Evolutionary conservation across 2,113 vertebrate genomes (phyloP), one percentile per base, ranked within the genome.

Genomic region (Neomonachus schauinslandi): DNA sequence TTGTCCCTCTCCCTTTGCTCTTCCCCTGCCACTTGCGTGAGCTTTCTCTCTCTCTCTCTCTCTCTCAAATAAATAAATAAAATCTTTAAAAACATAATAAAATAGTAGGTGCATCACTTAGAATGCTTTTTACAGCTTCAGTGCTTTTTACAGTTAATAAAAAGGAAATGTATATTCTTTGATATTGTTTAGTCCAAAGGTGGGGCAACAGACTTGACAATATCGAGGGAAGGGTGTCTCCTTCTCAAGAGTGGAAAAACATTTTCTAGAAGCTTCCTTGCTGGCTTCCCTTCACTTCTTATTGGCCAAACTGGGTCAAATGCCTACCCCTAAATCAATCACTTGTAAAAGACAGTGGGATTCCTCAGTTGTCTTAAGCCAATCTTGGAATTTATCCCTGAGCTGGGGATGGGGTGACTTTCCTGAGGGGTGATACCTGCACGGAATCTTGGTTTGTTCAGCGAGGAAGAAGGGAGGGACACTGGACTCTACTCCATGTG

Each of bases 231-330:
- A 46, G 79, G 12, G 4, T 36, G 21, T 14, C 69, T 63, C 16
- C 15, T 91, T 87, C 59, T 79, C 55, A 42, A 55, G 61, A 57
- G 63, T 15, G 33, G 46, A 72, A 49, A 85, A 65, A 67, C 1
- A 1, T 85, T 92, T 93, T 86, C 94, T 71, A 94, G 88, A 88
- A 88, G 63, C 69, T 83, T 91, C 59, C 53, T 87, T 4, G 16
- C 13, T 69, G 82, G 28, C n/a, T 31, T 77, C 57, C 39, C 31
- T 24, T 82, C 36, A 51, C 26, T n/a, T 67, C 42, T 46, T 53
- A 65, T 79, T 84, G 57, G 46, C 12, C 51, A 77, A 84, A 36
- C 36, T 33, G 46, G 53, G 85, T 57, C 31, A 49, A 36, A n/a
- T 42, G 85, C 46, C 24, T 33, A 46, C 39, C 33, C 26, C 26